These are phyloP conservation scores for Octonoba sinensis DNA, from an alignment of 2,888 invertebrate genomes.

Conservation along the genomic window DNA sequence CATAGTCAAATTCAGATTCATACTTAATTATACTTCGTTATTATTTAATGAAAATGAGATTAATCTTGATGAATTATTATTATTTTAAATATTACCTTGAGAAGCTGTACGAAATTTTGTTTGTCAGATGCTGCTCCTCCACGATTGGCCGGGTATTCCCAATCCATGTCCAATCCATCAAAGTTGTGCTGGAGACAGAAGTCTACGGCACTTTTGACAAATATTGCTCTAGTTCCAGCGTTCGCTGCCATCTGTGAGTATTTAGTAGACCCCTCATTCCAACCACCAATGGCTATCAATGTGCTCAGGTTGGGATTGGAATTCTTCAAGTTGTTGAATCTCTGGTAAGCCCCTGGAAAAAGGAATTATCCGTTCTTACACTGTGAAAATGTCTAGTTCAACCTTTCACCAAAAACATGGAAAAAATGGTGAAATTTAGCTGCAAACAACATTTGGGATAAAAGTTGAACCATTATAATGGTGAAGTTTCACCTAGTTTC, in stretches of 20 bases:
- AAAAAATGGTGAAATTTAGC: too few relatives aligned
- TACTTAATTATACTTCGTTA: too few relatives aligned
- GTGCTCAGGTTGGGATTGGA: slow-evolving; percentile 75
- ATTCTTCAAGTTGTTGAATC: slow-evolving; percentile 70
- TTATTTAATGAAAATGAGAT: too few relatives aligned
- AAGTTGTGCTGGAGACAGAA: slow-evolving; percentile 83
- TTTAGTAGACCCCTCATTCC: slow-evolving; percentile 76
- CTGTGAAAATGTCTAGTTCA: too few relatives aligned
- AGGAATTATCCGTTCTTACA: not conserved
- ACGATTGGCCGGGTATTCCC: slow-evolving; percentile 83
- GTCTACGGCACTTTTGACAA: slow-evolving; percentile 75
- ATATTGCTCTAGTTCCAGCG: slow-evolving; percentile 71
- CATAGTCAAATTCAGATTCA: too few relatives aligned
- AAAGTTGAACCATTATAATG: too few relatives aligned
- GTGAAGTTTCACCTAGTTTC: too few relatives aligned
- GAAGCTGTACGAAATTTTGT: slow-evolving; percentile 82
- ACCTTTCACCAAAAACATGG: too few relatives aligned
- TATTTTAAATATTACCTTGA: too few relatives aligned
- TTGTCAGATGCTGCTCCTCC: slow-evolving; percentile 83
- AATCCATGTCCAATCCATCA: slow-evolving; percentile 83
- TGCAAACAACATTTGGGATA: too few relatives aligned
- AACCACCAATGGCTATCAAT: slow-evolving; percentile 78
- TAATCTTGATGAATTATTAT: too few relatives aligned
- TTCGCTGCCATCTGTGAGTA: slow-evolving; percentile 73
- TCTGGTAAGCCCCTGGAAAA: slow-evolving; percentile 68